Conservation (phyloP, 2,888 invertebrate species). For the Allolobophora icterica region DNA sequence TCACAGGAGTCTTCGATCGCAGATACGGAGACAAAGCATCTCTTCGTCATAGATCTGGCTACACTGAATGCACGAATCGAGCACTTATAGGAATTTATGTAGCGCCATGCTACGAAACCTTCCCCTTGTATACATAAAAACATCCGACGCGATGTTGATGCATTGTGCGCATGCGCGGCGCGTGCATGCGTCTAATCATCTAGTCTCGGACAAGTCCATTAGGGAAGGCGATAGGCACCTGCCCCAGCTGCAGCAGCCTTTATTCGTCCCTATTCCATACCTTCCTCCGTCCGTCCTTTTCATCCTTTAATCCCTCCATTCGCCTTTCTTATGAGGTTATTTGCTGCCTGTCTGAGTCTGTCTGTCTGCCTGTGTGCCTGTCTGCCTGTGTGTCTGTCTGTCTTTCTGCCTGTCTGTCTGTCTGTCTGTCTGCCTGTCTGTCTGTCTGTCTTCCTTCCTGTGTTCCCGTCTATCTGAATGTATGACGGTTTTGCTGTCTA, state of each 20-base stretch:
- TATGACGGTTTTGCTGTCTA: no score
- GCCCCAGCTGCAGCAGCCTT: background rate
- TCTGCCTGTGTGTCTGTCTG: background rate
- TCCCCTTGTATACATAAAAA: background rate
- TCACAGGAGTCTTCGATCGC: background rate
- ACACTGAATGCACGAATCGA: background rate
- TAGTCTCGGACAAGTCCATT: background rate
- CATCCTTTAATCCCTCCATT: no score
- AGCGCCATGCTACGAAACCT: background rate
- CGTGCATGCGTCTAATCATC: background rate
- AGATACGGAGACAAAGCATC: background rate
- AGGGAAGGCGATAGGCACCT: background rate
- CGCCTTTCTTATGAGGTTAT: no score
- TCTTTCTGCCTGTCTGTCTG: background rate
- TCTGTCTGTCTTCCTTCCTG: no score
- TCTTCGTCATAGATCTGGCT: background rate
- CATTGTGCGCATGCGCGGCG: background rate
- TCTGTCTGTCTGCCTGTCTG: no score
- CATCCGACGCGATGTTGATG: background rate
- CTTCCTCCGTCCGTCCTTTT: background rate
- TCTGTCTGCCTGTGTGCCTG: no score
- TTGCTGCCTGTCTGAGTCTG: background rate
- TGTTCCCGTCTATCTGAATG: no score
- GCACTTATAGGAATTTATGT: background rate
- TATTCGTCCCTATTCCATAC: background rate